Conservation (phyloP, 2,888 invertebrate species). For the Phengaris arion region DNA sequence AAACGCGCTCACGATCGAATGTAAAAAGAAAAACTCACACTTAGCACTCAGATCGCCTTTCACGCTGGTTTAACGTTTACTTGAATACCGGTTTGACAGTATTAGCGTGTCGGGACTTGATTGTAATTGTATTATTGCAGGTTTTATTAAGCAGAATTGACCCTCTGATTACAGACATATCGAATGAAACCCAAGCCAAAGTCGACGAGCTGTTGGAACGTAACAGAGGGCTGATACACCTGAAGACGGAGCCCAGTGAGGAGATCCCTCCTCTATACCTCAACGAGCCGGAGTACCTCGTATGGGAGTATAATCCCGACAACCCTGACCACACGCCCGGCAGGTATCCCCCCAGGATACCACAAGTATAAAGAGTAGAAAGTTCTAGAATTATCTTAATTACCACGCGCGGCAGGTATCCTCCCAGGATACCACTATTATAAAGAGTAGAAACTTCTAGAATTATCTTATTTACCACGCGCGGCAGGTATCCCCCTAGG, state of each 20-base stretch:
- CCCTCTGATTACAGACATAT: constrained; percentile 58
- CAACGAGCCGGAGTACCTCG: constrained; percentile 71
- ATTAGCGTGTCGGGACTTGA: no score
- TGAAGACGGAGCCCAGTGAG: constrained; percentile 64
- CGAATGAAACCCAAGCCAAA: constrained; percentile 60
- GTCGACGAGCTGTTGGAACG: constrained; percentile 70
- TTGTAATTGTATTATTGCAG: no score
- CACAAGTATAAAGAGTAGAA: constrained; percentile 55
- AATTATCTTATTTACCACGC: constrained; percentile 41
- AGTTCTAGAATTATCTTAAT: no score
- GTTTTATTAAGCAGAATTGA: no score
- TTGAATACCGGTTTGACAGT: no score
- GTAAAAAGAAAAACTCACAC: no score
- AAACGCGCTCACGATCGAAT: no score
- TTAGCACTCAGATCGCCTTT: no score
- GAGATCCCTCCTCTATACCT: constrained; percentile 71
- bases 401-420: constrained; percentile 63
- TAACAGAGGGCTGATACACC: constrained; percentile 61
- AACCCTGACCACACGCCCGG: constrained; percentile 69
- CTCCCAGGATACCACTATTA: constrained; percentile 62
- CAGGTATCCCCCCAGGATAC: constrained; percentile 61
- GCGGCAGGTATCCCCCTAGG: constrained; percentile 66
- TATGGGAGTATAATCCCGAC: constrained; percentile 75
- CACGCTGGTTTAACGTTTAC: no score
- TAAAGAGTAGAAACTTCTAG: constrained; percentile 39